Percentiles rank a stretch among this genome's conserved stretches.
Conservation (phyloP, 2,797 vertebrate species). For the Rhinoraja longicauda region DNA sequence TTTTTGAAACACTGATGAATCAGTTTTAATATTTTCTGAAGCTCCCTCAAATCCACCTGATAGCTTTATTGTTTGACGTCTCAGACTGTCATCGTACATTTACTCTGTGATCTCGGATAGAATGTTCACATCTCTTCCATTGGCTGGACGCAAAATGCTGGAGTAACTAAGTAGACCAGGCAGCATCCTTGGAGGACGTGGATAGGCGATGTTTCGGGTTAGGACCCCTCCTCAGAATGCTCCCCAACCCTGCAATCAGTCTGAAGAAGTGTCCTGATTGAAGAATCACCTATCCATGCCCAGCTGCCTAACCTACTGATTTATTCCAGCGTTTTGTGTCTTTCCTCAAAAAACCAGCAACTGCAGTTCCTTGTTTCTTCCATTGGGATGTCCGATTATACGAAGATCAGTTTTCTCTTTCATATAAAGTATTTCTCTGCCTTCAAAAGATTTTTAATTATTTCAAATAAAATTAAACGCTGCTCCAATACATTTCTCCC, state of each 20-base stretch:
- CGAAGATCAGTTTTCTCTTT: background rate
- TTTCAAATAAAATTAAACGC: background rate
- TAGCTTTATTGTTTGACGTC: background rate
- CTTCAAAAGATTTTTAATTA: background rate
- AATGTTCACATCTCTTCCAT: background rate
- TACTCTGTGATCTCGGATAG: background rate
- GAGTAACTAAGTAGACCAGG: too few relatives aligned
- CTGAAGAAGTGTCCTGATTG: too few relatives aligned
- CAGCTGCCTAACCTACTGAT: too few relatives aligned
- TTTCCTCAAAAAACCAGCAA: too few relatives aligned
- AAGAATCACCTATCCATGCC: too few relatives aligned
- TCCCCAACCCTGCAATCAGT: too few relatives aligned
- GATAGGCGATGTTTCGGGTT: too few relatives aligned
- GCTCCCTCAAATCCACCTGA: background rate
- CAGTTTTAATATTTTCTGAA: background rate
- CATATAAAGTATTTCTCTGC: background rate
- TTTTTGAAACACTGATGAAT: background rate
- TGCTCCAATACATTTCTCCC: background rate
- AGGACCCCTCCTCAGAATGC: too few relatives aligned
- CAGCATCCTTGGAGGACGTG: too few relatives aligned
- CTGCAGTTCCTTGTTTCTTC: too few relatives aligned
- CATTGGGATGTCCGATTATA: background rate
- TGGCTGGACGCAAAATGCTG: too few relatives aligned
- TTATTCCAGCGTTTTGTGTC: too few relatives aligned
- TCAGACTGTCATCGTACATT: background rate